A percentile compares a stretch with the other conserved stretches of the same genome.
Conservation (phyloP, 2,797 vertebrate genomes). For the Cirrhinus molitorella region DNA sequence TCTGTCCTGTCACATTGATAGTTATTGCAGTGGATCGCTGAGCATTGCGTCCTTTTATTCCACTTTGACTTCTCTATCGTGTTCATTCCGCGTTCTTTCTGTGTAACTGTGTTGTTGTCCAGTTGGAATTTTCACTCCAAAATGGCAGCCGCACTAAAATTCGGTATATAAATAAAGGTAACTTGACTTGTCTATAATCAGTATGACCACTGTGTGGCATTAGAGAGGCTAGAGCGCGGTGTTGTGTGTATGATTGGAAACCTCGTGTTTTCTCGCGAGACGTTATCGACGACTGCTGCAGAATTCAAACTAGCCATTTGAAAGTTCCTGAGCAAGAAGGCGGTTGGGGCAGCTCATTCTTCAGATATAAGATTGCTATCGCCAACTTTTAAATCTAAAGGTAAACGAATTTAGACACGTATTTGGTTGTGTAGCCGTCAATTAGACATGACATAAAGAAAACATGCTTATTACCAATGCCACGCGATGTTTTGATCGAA, state of each 20-base stretch:
- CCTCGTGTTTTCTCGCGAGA: slow-evolving; percentile 42
- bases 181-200: too few species aligned
- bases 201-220: background rate
- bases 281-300: background rate
- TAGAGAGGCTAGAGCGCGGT: background rate
- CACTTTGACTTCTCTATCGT: too few species aligned
- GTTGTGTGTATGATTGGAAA: background rate
- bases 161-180: too few species aligned
- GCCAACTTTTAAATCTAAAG: background rate
- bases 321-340: background rate
- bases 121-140: too few species aligned
- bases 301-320: slow-evolving; percentile 35
- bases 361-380: background rate
- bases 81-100: too few species aligned
- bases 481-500: background rate
- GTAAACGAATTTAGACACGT: background rate
- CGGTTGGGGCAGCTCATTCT: background rate
- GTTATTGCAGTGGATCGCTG: background rate
- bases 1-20: slow-evolving; percentile 1
- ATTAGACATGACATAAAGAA: background rate
- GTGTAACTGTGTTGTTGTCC: too few species aligned
- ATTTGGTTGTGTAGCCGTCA: background rate
- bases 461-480: background rate
- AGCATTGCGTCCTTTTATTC: too few species aligned
- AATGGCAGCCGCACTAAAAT: too few species aligned